phyloP scores from a whole-genome alignment of 2,888 invertebrate species.

The Bruchidius siliquastri region DNA sequence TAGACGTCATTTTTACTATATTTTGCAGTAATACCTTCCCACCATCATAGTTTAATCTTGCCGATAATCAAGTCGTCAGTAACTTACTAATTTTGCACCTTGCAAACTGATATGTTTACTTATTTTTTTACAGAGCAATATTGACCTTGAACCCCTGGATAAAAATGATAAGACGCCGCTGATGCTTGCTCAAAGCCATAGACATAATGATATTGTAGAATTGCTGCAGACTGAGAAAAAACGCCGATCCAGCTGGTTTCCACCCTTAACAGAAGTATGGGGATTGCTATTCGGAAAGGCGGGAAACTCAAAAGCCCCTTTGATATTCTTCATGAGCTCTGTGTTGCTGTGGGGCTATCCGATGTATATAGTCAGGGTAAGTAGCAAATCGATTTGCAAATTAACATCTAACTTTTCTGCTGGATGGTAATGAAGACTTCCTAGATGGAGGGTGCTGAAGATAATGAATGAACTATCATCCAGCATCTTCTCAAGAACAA shows the following conservation, averaged over 20 bases:
- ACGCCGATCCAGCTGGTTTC: constrained; percentile 79
- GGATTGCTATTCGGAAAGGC: constrained; percentile 85
- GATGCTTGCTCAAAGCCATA: constrained; percentile 82
- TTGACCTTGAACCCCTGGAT: constrained; percentile 80
- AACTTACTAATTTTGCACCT: too few species aligned
- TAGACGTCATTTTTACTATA: too few species aligned
- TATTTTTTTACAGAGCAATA: constrained; percentile 67
- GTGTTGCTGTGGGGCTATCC: constrained; percentile 90
- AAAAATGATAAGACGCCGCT: constrained; percentile 91
- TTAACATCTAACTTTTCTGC: not conserved
- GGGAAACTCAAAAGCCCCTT: constrained; percentile 84
- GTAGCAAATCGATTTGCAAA: constrained; percentile 17
- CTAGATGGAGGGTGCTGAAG: not conserved
- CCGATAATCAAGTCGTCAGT: too few species aligned
- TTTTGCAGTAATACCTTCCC: too few species aligned
- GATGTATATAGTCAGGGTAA: constrained; percentile 82
- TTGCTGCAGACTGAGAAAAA: constrained; percentile 78
- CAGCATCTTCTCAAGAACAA: too few species aligned
- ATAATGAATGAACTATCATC: too few species aligned
- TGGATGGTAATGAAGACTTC: constrained; percentile 8
- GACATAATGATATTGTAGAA: constrained; percentile 79
- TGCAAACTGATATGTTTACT: too few species aligned
- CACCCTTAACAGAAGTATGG: constrained; percentile 84
- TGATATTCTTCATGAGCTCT: constrained; percentile 79
- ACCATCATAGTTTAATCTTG: too few species aligned